phyloP scores from a whole-genome alignment of 2,113 vertebrate species.

The Crotophaga sulcirostris region DNA sequence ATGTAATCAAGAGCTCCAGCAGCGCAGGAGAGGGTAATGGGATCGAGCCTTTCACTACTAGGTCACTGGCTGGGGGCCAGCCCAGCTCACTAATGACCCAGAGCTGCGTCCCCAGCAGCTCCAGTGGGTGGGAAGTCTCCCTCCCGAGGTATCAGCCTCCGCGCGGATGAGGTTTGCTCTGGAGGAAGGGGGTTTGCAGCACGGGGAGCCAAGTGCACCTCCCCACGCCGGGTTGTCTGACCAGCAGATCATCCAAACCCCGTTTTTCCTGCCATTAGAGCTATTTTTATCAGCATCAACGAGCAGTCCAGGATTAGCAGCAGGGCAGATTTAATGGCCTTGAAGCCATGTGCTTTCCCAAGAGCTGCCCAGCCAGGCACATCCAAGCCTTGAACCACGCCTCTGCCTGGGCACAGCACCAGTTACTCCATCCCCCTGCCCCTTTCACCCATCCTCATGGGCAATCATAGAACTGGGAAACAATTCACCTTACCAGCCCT shows the following conservation, averaged over 20 bases:
- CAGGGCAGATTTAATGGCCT: slow-evolving; percentile 18
- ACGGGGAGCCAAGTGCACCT: not conserved
- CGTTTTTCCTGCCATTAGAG: not conserved
- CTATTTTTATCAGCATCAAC: slow-evolving; percentile 33
- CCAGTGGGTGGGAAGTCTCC: not conserved
- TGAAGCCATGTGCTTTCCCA: not conserved
- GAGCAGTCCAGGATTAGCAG: not conserved
- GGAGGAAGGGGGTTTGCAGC: not conserved
- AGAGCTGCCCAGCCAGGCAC: not conserved
- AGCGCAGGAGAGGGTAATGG: slow-evolving; percentile 16
- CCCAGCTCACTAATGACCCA: not conserved
- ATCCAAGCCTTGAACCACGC: not conserved
- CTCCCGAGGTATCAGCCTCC: fast-evolving
- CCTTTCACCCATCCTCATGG: not conserved
- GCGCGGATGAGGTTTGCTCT: not conserved
- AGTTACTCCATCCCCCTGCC: not conserved
- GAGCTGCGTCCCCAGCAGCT: not conserved
- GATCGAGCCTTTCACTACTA: slow-evolving; percentile 62
- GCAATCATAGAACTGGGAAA: no score
- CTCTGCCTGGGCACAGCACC: not conserved
- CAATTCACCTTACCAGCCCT: fast-evolving
- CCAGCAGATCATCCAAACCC: not conserved
- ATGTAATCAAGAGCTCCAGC: slow-evolving; percentile 50
- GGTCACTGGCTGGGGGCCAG: slow-evolving; percentile 50
- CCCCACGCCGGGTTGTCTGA: not conserved